Evolutionary conservation across 1,140 invertebrate species (phyloP), one percentile per base, ranked within the genome.

Genomic region (Hermetia illucens): DNA sequence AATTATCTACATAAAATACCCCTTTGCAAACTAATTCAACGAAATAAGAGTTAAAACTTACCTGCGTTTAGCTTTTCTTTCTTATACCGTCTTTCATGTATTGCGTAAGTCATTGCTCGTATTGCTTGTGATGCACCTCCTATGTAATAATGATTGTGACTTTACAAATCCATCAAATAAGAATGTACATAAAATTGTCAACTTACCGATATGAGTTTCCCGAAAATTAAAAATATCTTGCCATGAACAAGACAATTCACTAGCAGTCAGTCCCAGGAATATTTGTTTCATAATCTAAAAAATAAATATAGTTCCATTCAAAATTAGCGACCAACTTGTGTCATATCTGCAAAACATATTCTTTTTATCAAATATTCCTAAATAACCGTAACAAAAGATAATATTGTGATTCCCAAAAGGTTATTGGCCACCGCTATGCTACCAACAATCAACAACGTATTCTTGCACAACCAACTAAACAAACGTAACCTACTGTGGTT

Each of bases 161-260:
- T 9, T 33, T 6, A 9, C 6, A 6, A 33, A 33, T 9, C 8
- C 8, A 25, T 8, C 24, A 33, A 33, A 33, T 9, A 33, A 6
- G 15, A 9, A 33, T 33, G 9, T 33, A 10, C 15, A 10, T 34
- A 27, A 27, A 27, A 27, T 9, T 13, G 4, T 4, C 21, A 10
- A 24, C 29, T 64, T 65, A 39, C 79, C 72, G n/a, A 74, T 61
- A 40, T 75, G 66, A 17, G 63, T 68, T 46, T 77, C 71, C 2
- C 81, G 65, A 53, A 75, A 75, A 31, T 75, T 64, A 36, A 77
- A 54, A 5, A 82, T 69, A 40, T 83, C 77, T 16, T 70, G 46
- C 74, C 77, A 82, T 2, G 67, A 69, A 37, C 72, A 55, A 19
- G n/a, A 48, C 4, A 53, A 45, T 20, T 50, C 51, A 5, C 43